A percentile compares a stretch with the other conserved stretches of the same genome.
phyloP scores from a whole-genome alignment of 2,797 vertebrate genomes.

The Sebastes cheni region DNA sequence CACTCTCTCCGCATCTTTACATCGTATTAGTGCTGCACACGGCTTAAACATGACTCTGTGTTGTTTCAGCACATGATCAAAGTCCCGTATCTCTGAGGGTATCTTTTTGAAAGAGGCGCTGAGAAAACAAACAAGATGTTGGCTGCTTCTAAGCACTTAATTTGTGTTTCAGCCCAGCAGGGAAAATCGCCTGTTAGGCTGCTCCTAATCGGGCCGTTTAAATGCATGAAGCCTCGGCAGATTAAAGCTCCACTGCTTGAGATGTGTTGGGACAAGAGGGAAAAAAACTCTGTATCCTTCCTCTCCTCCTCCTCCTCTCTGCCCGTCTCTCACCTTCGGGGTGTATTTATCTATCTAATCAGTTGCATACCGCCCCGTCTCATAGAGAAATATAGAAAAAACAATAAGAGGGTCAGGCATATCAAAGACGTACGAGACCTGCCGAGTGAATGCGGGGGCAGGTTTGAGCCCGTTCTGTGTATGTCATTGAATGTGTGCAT shows the following conservation, averaged over 20 bases:
- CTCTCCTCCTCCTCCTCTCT: conserved; percentile 44
- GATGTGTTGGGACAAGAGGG: conserved; percentile 76
- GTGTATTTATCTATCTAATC: conserved; percentile 81
- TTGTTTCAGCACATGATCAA: conserved; percentile 52
- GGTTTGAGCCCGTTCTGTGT: conserved; percentile 49
- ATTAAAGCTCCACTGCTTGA: conserved; percentile 64
- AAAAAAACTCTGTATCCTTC: conserved; percentile 53
- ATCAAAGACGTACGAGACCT: conserved; percentile 80
- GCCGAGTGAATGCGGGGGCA: conserved; percentile 63
- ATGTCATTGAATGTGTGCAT: conserved; percentile 23
- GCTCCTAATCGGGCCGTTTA: conserved; percentile 69
- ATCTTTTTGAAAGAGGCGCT: conserved; percentile 46
- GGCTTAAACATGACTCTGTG: conserved; percentile 19
- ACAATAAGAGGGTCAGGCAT: conserved; percentile 76
- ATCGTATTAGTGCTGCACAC: background rate
- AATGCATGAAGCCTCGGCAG: conserved; percentile 69
- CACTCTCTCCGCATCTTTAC: conserved; percentile 16
- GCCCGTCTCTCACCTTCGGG: conserved; percentile 57
- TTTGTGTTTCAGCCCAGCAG: conserved; percentile 63
- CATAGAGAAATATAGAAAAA: conserved; percentile 79
- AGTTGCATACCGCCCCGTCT: conserved; percentile 77
- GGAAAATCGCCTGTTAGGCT: conserved; percentile 53
- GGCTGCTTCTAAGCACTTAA: conserved; percentile 56
- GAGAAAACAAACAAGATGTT: conserved; percentile 68
- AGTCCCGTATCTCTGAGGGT: conserved; percentile 37